Percentiles rank a stretch among this genome's conserved stretches.
These are phyloP conservation scores for Brachyptera risi DNA, from an alignment of 2,888 invertebrate species.

Conservation along the genomic window DNA sequence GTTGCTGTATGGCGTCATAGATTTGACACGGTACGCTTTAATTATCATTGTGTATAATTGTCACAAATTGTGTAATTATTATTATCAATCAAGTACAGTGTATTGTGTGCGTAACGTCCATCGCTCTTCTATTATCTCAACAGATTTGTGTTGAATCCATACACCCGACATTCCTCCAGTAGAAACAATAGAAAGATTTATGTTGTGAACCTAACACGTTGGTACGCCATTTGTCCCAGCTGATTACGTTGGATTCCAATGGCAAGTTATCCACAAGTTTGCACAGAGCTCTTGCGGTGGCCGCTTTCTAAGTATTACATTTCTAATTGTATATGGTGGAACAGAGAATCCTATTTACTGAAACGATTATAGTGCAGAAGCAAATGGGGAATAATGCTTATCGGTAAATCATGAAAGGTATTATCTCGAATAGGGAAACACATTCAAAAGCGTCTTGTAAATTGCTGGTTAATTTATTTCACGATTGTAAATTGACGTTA, in stretches of 20 bases:
- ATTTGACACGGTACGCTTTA: too few relatives aligned
- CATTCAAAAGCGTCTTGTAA: background rate
- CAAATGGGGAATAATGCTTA: constrained; percentile 7
- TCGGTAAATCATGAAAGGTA: constrained; percentile 14
- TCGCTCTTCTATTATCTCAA: constrained; percentile 17
- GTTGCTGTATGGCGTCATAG: too few relatives aligned
- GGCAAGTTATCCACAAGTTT: constrained; percentile 17
- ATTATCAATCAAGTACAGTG: constrained; percentile 12
- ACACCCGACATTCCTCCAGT: background rate
- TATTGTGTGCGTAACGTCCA: constrained; percentile 2
- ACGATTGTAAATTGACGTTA: background rate
- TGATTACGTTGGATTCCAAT: constrained; percentile 15
- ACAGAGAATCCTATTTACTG: constrained; percentile 17
- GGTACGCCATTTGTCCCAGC: constrained; percentile 12
- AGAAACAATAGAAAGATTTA: constrained; percentile 21
- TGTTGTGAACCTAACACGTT: constrained; percentile 1
- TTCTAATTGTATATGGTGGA: constrained; percentile 14
- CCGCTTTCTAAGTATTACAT: background rate
- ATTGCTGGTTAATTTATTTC: background rate
- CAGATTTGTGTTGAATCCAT: constrained; percentile 8
- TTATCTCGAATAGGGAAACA: background rate
- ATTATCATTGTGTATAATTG: background rate
- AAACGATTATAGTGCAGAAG: constrained; percentile 19
- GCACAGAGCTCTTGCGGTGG: background rate
- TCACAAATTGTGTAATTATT: constrained; percentile 3